Conservation (phyloP, 2,888 invertebrate genomes). For the Drosophila mulleri region DNA sequence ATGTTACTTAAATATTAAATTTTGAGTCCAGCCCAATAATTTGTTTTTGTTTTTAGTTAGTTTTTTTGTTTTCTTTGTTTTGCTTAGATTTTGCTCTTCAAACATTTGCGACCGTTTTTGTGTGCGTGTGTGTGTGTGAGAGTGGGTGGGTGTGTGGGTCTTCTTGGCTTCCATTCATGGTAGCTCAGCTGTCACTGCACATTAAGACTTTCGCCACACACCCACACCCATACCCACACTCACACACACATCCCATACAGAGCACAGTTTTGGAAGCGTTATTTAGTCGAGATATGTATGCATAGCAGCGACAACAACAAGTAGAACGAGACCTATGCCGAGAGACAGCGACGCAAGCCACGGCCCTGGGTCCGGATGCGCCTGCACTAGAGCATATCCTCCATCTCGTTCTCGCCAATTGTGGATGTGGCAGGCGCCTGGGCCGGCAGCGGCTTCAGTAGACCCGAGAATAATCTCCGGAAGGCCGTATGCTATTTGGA, state of each 20-base stretch:
- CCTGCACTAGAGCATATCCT: conserved; percentile 77
- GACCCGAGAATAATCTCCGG: conserved; percentile 83
- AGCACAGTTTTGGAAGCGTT: conserved; percentile 46
- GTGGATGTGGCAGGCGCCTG: conserved; percentile 81
- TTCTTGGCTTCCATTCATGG: conserved; percentile 5
- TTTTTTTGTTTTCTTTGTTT: conserved; percentile 25
- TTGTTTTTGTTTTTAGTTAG: conserved; percentile 34
- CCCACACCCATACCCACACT: not conserved
- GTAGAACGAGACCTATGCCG: conserved; percentile 50
- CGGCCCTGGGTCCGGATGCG: conserved; percentile 55
- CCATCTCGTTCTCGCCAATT: conserved; percentile 80
- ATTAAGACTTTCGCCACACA: not conserved
- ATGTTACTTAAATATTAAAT: conserved; percentile 70
- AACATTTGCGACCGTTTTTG: conserved; percentile 49
- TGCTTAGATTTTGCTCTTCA: conserved; percentile 52
- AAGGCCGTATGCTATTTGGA: conserved; percentile 85
- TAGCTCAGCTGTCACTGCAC: not conserved
- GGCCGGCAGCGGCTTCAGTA: conserved; percentile 82
- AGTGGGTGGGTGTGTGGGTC: not conserved
- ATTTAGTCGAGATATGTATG: conserved; percentile 54
- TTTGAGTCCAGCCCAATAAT: conserved; percentile 83
- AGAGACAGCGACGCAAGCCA: conserved; percentile 66
- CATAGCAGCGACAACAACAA: conserved; percentile 28
- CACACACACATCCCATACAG: conserved; percentile 4
- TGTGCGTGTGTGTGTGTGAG: conserved; percentile 24